Evolutionary conservation across 1,140 invertebrate genomes (phyloP), one percentile per base, ranked within the genome.

Genomic region (Oscheius sp.): DNA sequence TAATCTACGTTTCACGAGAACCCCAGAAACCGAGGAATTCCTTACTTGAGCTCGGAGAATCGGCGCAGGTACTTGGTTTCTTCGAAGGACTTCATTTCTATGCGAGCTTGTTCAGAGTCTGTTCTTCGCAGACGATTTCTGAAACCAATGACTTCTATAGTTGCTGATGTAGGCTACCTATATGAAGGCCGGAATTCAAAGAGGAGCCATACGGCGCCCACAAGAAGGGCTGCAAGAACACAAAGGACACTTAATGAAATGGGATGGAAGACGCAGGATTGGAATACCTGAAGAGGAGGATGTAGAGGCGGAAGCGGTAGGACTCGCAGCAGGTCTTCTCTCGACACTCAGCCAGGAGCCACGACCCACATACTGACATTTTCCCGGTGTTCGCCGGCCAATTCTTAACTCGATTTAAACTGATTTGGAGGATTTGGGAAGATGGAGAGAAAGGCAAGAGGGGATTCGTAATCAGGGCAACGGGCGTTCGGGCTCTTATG

Each of bases 1-100:
- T 23, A 72, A 46, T 31, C 29, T n/a, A 18, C 26, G 20, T 26
- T 13, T 32, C 1, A 73, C 32, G 32, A 35, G 20, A 20, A 15
- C 18, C 3, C 23, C 20, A 59, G 18, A 28, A 35, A 45, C 74
- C 49, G 55, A 49, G 4, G 26, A 2, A 74, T 34, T 15, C 49
- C 75, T 68, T 49, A 76, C 75, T 76, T 76, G 36, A 77, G 58
- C 62, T 77, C 76, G 1, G 76, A 77, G 29, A 73, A 74, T 38
- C 76, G 65, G 32, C 76, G 66, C 62, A 77, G 63, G 62, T 77
- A 77, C 46, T 71, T 77, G 7, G 76, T 77, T 52, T 77, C 76
- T 36, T 77, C 76, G 63, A 75, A 73, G 0, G 67, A 71, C 55
- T 73, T 77, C 49, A 63, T 58, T 15, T 77, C 75, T 23, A 77